Conservation (phyloP, 2,113 vertebrate species). For the Cathartes aura region DNA sequence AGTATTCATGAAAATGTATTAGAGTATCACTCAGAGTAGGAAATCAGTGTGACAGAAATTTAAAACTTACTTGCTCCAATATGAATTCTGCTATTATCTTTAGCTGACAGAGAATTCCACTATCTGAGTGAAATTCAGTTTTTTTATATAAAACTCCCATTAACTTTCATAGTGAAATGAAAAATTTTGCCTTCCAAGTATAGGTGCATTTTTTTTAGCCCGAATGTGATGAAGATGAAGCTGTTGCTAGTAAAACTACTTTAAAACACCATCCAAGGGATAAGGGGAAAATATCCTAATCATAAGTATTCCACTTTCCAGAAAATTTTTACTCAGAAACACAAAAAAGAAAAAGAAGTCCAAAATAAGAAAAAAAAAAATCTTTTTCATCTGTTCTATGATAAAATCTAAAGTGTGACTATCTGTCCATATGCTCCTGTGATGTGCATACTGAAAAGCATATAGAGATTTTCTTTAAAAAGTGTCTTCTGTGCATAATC, state of each 20-base stretch:
- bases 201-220: not conserved
- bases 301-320: not conserved
- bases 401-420: constrained; percentile 22
- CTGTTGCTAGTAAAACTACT: not conserved
- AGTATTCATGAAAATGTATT: not conserved
- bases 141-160: not conserved
- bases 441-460: not conserved
- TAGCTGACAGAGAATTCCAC: not conserved
- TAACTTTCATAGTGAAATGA: not conserved
- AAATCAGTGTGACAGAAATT: not conserved
- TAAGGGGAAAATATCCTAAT: not conserved
- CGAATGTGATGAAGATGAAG: not conserved
- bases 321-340: not conserved
- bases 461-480: not conserved
- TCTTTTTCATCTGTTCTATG: not conserved
- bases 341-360: not conserved
- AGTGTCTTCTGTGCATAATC: not conserved
- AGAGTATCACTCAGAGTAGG: not conserved
- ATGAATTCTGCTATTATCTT: not conserved
- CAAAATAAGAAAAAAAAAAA: not conserved
- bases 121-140: not conserved
- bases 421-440: not conserved
- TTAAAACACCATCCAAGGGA: not conserved
- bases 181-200: not conserved
- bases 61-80: not conserved